Evolutionary conservation across 2,888 invertebrate genomes (phyloP).

Genomic region (Nineta flava): DNA sequence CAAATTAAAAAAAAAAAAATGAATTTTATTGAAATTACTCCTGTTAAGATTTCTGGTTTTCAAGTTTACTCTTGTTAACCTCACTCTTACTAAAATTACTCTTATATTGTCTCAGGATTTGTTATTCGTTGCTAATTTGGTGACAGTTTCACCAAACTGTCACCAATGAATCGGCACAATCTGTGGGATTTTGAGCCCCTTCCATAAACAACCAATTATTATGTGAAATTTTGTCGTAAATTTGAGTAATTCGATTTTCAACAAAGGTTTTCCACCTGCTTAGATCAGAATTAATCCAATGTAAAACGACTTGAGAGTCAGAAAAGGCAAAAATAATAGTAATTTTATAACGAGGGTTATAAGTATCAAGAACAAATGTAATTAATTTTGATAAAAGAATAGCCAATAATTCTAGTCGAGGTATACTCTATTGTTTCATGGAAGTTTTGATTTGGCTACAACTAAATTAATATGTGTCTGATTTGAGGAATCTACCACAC

Average conservation of each 20-base stretch:
- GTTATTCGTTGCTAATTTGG: too few relatives aligned
- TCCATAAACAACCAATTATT: not conserved
- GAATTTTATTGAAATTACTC: too few relatives aligned
- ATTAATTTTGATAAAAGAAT: too few relatives aligned
- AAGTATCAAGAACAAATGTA: too few relatives aligned
- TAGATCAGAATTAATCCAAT: not conserved
- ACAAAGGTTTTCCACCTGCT: not conserved
- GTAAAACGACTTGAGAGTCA: not conserved
- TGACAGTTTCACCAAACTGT: too few relatives aligned
- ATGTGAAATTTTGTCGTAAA: not conserved
- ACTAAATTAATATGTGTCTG: not conserved
- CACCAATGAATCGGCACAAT: too few relatives aligned
- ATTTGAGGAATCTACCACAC: not conserved
- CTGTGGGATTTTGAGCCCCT: not conserved
- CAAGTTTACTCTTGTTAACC: too few relatives aligned
- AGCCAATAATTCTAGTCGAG: too few relatives aligned
- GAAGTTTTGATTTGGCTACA: not conserved
- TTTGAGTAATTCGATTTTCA: not conserved
- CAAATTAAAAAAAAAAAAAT: too few relatives aligned
- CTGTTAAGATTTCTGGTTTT: too few relatives aligned
- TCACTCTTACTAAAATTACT: too few relatives aligned
- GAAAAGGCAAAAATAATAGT: not conserved
- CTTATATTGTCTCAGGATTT: too few relatives aligned
- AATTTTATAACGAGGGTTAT: not conserved
- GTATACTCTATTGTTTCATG: not conserved